A percentile compares a stretch with the other conserved stretches of the same genome.
Evolutionary conservation across 1,140 invertebrate species (phyloP).

Genomic region (Daktulosphaira vitifoliae): DNA sequence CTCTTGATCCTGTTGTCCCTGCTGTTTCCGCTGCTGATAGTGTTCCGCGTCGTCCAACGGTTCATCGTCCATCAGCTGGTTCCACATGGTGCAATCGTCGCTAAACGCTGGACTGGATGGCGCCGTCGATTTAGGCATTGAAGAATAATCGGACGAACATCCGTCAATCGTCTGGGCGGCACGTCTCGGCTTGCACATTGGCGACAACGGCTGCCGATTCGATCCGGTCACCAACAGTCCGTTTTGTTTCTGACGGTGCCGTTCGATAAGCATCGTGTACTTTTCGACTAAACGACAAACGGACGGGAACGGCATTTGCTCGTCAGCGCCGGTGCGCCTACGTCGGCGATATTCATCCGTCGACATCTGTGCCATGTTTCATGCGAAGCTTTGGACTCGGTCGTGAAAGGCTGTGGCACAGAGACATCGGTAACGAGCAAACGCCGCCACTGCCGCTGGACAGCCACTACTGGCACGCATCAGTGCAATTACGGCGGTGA

Average conservation of each 20-base stretch:
- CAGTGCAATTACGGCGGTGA: too few relatives aligned
- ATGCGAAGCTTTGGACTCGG: not conserved
- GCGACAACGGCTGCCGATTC: not conserved
- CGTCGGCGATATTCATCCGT: slow-evolving; percentile 2
- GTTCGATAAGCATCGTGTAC: slow-evolving; percentile 32
- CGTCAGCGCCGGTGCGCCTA: not conserved
- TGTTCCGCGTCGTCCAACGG: slow-evolving; percentile 1
- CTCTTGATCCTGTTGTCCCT: too few relatives aligned
- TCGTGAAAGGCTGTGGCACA: not conserved
- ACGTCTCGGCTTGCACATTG: not conserved
- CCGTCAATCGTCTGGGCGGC: not conserved
- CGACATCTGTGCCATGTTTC: slow-evolving; percentile 12
- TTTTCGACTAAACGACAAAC: slow-evolving; percentile 23
- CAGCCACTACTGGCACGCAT: not conserved
- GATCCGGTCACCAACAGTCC: not conserved
- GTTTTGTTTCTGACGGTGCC: slow-evolving; percentile 19
- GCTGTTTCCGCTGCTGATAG: not conserved
- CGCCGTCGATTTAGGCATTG: not conserved
- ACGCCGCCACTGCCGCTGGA: not conserved
- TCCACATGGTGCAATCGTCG: not conserved
- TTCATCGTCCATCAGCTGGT: not conserved
- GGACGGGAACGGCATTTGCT: slow-evolving; percentile 26
- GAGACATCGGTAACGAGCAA: not conserved
- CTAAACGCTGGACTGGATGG: not conserved
- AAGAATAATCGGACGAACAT: not conserved